Base-by-base conservation (phyloP, 1,140 invertebrate species). In the Caenorhabditis tropicalis region DNA sequence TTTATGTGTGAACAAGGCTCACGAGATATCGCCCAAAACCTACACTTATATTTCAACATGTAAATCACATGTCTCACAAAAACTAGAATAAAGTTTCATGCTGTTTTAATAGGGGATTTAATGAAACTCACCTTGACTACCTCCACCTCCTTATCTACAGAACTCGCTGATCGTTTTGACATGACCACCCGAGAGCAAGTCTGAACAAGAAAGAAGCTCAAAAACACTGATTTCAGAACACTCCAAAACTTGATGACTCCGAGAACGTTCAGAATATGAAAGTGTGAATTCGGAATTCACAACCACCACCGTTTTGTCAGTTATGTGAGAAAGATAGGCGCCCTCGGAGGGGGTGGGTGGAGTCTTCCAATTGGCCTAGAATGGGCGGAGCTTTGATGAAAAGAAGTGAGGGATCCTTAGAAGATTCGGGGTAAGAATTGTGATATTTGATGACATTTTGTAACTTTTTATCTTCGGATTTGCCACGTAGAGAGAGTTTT, bases 211-310 rank as follows among this genome's bases (percentile, higher is more conserved):
- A n/a, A n/a, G n/a, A n/a, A n/a, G n/a, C n/a, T n/a, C n/a, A n/a
- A n/a, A n/a, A n/a, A n/a, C n/a, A 29, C 6, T n/a, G 29, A 7
- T n/a, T 58, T n/a, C 21, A 58, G 53, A 58, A 29, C n/a, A 19
- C 19, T 51, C 21, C 19, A n/a, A 6, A 51, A 19, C 53, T 29
- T n/a, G 53, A 29, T 7, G 53, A 6, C 48, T 15, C 5, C 48
- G 48, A 51, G 19, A 51, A 51, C 53, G n/a, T 65, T 36, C 7
- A 33, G 29, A 65, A 36, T 15, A 36, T 36, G 24, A 15, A 65
- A 65, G 58, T 65, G 58, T 65, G 58, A 65, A 65, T 65, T 65
- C 58, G 7, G 29, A 33, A 33, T 36, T 65, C 58, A 33, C 58
- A 33, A 36, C n/a, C 31, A 31, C 4, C 24, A 21, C 58, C 53